phyloP scores from a whole-genome alignment of 2,797 vertebrate species.

The Gallirallus australis region DNA sequence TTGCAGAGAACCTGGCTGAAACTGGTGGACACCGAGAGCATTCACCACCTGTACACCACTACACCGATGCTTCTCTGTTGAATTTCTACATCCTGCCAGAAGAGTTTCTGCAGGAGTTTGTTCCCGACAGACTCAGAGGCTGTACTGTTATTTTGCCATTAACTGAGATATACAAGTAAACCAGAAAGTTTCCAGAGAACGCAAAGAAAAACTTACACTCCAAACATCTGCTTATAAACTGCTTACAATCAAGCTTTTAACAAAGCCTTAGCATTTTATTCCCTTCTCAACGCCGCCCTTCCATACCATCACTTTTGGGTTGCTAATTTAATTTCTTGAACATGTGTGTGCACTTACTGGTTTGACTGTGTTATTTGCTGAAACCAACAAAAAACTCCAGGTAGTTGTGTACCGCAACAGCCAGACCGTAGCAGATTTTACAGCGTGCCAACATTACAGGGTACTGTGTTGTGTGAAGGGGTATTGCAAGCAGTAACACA shows the following conservation, averaged over 20 bases:
- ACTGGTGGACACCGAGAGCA: neutral
- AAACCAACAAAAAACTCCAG: fast-evolving
- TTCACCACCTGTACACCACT: neutral
- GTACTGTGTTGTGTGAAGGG: neutral
- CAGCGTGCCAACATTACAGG: fast-evolving
- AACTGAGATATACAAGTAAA: neutral
- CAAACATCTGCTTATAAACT: slow-evolving; percentile 31
- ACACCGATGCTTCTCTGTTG: neutral
- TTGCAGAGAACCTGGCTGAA: neutral
- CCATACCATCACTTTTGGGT: neutral
- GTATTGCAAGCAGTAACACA: neutral
- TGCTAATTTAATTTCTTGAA: neutral
- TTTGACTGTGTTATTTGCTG: neutral
- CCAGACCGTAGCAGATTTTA: neutral
- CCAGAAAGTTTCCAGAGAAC: neutral
- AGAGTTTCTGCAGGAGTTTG: neutral
- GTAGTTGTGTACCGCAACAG: neutral
- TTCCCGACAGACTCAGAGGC: neutral
- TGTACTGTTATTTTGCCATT: neutral
- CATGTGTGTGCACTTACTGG: neutral
- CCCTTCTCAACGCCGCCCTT: neutral
- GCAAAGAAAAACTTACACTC: neutral
- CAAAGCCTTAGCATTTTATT: neutral
- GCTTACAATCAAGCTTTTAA: neutral
- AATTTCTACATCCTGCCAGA: neutral